Percentiles rank a stretch among this genome's conserved stretches.
Conservation (phyloP, 1,140 invertebrate genomes). For the Potamilus streckersoni region DNA sequence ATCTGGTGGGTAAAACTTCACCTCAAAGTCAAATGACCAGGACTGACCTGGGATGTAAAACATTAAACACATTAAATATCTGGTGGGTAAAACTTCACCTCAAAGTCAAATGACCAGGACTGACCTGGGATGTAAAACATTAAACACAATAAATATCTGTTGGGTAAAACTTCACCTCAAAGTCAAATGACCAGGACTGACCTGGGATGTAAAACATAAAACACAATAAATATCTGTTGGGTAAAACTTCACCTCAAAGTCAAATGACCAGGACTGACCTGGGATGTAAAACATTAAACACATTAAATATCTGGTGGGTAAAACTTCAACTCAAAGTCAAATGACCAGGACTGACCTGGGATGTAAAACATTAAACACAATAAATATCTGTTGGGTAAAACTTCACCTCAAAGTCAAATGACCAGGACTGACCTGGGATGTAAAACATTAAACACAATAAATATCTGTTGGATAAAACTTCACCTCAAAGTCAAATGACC, state of each 20-base stretch:
- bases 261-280: slow-evolving; percentile 93
- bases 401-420: slow-evolving; percentile 96
- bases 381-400: slow-evolving; percentile 99
- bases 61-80: slow-evolving; percentile 70
- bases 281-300: slow-evolving; percentile 40
- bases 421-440: slow-evolving; percentile 86
- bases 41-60: slow-evolving; percentile 78
- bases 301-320: slow-evolving; percentile 87
- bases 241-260: slow-evolving; percentile 99
- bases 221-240: slow-evolving; percentile 90
- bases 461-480: slow-evolving; percentile 98
- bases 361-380: slow-evolving; percentile 23
- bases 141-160: too few relatives aligned
- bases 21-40: slow-evolving; percentile 94
- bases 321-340: slow-evolving; percentile 98
- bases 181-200: slow-evolving; percentile 92
- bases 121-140: slow-evolving; percentile 74
- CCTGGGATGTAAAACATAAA: slow-evolving; percentile 69
- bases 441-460: too few relatives aligned
- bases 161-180: slow-evolving; percentile 99
- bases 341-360: slow-evolving; percentile 89
- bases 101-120: slow-evolving; percentile 93
- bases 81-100: slow-evolving; percentile 99
- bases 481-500: slow-evolving; percentile 96
- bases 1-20: slow-evolving; percentile 99